phyloP scores from a whole-genome alignment of 2,888 invertebrate genomes.

The Spialia ferax region DNA sequence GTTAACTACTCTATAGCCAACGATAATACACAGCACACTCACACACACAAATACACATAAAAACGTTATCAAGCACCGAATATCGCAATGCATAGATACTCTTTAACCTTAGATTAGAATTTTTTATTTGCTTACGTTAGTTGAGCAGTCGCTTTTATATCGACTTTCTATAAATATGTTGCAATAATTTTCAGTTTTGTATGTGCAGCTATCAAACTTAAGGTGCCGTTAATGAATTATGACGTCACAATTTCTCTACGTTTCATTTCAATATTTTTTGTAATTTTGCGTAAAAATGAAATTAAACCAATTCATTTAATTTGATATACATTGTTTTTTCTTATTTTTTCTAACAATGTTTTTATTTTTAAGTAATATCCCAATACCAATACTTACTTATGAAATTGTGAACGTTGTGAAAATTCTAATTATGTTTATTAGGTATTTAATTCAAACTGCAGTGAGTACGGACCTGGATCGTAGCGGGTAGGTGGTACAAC shows the following conservation, averaged over 20 bases:
- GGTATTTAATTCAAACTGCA: neutral
- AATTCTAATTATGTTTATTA: too few species aligned
- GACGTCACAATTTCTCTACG: too few species aligned
- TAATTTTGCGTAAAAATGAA: too few species aligned
- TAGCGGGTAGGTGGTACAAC: neutral
- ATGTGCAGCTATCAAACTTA: too few species aligned
- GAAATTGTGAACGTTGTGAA: too few species aligned
- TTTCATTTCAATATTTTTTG: too few species aligned
- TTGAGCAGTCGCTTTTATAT: neutral
- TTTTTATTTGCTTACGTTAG: conserved; percentile 8
- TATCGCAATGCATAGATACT: conserved; percentile 28
- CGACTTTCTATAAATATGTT: neutral
- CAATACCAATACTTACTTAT: too few species aligned
- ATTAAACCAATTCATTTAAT: too few species aligned
- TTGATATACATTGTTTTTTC: too few species aligned
- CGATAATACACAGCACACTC: neutral
- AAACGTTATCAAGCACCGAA: conserved; percentile 17
- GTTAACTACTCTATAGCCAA: conserved; percentile 1
- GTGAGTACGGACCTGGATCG: neutral
- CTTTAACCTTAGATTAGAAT: conserved; percentile 32
- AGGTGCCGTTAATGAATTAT: too few species aligned
- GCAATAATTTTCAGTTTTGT: neutral
- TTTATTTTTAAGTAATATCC: too few species aligned
- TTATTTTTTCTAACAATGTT: too few species aligned
- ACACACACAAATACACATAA: neutral